A percentile compares a stretch with the other conserved stretches of the same genome.
Conservation (phyloP, 2,113 vertebrate species). For the Mastomys natalensis region DNA sequence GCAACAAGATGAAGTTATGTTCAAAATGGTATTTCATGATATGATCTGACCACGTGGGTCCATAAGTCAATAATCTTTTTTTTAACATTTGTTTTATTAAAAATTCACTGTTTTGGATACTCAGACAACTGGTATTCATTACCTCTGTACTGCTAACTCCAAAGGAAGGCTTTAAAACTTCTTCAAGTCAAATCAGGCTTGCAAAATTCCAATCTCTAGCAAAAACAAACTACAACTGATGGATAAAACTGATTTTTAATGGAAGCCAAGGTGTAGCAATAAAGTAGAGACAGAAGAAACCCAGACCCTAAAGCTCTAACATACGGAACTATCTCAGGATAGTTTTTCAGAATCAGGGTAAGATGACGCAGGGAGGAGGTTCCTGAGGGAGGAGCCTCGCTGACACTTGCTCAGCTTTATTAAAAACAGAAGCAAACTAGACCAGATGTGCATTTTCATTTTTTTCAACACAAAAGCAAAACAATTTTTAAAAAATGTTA, state of each 20-base stretch:
- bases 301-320: background rate
- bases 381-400: background rate
- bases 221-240: conserved; percentile 59
- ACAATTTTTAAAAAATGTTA: conserved; percentile 60
- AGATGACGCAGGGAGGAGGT: background rate
- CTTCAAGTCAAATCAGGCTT: background rate
- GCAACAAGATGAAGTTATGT: background rate
- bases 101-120: background rate
- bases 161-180: conserved; percentile 35
- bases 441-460: conserved; percentile 24
- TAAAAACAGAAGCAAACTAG: conserved; percentile 71
- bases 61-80: conserved; percentile 6
- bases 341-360: conserved; percentile 53
- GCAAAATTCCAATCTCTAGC: conserved; percentile 29
- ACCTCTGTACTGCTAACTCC: conserved; percentile 29
- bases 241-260: conserved; percentile 41
- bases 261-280: background rate
- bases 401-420: conserved; percentile 54
- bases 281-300: conserved; percentile 46
- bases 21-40: conserved; percentile 4
- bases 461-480: conserved; percentile 37
- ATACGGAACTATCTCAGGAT: background rate
- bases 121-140: conserved; percentile 38
- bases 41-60: background rate
- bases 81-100: conserved; percentile 30